These are phyloP conservation scores for Heterohyrax brucei DNA, from an alignment of 2,797 vertebrate species.

Conservation along the genomic window DNA sequence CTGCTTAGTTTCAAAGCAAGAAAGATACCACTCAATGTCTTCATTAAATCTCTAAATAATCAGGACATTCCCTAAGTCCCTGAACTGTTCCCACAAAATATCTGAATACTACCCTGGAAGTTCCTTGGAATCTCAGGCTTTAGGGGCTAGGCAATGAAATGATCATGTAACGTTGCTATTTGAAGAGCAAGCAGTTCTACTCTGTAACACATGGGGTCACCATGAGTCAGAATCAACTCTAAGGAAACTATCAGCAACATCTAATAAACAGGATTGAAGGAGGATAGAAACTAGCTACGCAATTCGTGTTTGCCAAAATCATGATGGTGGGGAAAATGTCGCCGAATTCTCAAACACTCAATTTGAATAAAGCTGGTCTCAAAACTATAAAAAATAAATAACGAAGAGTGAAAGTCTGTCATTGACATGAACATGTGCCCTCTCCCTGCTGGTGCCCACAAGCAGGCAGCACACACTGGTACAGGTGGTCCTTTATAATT, in stretches of 20 bases:
- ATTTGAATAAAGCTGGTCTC: neutral
- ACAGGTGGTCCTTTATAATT: constrained; percentile 89
- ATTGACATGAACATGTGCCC: neutral
- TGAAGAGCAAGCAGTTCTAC: neutral
- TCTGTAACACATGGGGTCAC: neutral
- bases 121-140: neutral
- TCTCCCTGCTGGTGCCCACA: constrained; percentile 60
- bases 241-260: neutral
- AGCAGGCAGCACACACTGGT: constrained; percentile 76
- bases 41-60: constrained; percentile 42
- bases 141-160: neutral
- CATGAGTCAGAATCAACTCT: neutral
- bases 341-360: neutral
- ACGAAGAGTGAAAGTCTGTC: constrained; percentile 38
- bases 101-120: neutral
- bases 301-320: neutral
- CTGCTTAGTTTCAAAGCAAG: constrained; percentile 44
- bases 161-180: neutral
- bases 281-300: neutral
- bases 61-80: neutral
- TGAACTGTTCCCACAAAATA: neutral
- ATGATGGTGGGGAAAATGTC: neutral
- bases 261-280: constrained; percentile 27
- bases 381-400: constrained; percentile 4
- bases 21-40: constrained; percentile 10